Conservation (phyloP, 1,140 invertebrate genomes). For the Ceratina australensis region DNA sequence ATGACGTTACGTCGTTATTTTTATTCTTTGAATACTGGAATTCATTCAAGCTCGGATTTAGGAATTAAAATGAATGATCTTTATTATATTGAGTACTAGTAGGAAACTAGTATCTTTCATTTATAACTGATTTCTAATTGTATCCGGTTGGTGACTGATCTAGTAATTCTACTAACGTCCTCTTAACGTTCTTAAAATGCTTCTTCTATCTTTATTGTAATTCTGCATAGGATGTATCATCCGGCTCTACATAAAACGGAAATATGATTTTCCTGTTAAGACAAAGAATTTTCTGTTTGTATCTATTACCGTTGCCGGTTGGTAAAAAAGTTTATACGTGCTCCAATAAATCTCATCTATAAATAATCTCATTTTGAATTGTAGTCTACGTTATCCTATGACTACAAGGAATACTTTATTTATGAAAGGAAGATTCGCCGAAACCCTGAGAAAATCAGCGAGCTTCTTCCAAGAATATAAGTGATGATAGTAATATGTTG, state of each 20-base stretch:
- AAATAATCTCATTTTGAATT: not conserved
- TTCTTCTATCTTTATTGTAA: not conserved
- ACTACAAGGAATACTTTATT: not conserved
- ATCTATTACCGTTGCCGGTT: too few species aligned
- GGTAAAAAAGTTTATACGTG: too few species aligned
- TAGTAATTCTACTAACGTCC: not conserved
- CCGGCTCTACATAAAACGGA: not conserved
- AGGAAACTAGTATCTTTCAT: not conserved
- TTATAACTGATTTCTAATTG: not conserved
- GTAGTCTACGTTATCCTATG: not conserved
- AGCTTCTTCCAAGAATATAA: too few species aligned
- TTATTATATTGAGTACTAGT: not conserved
- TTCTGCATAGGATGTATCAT: conserved; percentile 18
- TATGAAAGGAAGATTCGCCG: not conserved
- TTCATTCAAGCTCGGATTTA: not conserved
- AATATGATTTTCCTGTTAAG: not conserved
- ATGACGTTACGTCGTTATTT: too few species aligned
- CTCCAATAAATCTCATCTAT: not conserved
- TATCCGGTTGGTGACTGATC: conserved; percentile 1
- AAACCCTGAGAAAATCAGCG: not conserved
- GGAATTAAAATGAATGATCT: not conserved
- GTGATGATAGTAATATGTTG: not conserved
- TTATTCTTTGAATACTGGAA: not conserved
- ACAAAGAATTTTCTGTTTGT: not conserved
- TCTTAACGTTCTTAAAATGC: not conserved